Evolutionary conservation across 2,888 invertebrate genomes (phyloP).

Genomic region (Smittia sp.): DNA sequence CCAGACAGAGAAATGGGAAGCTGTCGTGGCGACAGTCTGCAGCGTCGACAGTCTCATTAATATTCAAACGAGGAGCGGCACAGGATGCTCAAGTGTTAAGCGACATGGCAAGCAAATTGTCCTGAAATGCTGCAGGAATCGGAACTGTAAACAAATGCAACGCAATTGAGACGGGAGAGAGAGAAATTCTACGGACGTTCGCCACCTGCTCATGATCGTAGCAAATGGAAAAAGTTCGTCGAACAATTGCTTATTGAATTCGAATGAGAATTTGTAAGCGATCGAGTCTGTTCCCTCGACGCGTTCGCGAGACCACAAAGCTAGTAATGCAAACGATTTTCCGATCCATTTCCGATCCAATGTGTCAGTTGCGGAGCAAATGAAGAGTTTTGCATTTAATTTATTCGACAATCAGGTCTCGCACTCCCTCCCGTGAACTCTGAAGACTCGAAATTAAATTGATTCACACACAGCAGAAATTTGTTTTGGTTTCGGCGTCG

Average conservation of each 20-base stretch:
- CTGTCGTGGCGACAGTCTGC: too few relatives aligned
- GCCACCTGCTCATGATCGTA: neutral
- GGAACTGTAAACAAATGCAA: neutral
- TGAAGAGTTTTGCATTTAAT: neutral
- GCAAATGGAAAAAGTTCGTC: neutral
- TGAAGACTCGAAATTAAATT: constrained; percentile 3
- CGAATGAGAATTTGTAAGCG: neutral
- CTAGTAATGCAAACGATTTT: neutral
- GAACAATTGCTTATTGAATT: neutral
- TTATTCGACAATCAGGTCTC: neutral
- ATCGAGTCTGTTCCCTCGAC: neutral
- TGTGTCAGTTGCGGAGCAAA: neutral
- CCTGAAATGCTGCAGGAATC: neutral
- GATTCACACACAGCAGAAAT: neutral
- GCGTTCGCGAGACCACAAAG: neutral
- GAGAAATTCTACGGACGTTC: neutral
- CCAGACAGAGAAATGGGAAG: too few relatives aligned
- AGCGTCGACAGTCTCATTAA: too few relatives aligned
- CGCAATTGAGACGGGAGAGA: neutral
- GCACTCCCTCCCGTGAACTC: neutral
- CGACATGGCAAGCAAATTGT: too few relatives aligned
- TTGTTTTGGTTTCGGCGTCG: too few relatives aligned
- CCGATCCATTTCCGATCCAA: neutral
- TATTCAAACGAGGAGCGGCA: too few relatives aligned
- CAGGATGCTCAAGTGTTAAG: too few relatives aligned